phyloP scores from a whole-genome alignment of 2,888 invertebrate species.

The Andrena flavipes region DNA sequence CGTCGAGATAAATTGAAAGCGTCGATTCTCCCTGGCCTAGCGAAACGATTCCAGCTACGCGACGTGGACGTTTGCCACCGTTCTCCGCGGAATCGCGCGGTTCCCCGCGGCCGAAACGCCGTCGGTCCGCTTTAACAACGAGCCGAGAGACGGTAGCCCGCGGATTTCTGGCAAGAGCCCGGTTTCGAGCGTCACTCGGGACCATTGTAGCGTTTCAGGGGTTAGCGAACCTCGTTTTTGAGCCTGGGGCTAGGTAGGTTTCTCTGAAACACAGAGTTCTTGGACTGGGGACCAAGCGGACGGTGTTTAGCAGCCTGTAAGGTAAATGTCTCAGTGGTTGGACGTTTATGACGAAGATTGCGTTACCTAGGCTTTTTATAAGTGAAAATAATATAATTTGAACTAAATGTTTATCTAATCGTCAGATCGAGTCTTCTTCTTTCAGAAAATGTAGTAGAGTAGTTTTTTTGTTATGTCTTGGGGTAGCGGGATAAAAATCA shows the following conservation, averaged over 20 bases:
- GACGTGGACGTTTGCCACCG: background rate
- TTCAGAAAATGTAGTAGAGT: no score
- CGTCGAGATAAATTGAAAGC: constrained; percentile 10
- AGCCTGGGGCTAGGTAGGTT: background rate
- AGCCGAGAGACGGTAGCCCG: background rate
- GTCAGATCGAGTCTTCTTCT: no score
- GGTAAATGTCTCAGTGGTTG: no score
- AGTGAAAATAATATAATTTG: no score
- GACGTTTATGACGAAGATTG: no score
- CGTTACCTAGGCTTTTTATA: no score
- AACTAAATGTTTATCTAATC: no score
- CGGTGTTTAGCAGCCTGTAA: background rate
- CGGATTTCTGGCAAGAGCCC: constrained; percentile 18
- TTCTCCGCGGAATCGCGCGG: background rate
- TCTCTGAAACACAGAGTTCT: background rate
- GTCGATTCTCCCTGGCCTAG: background rate
- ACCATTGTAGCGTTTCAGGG: constrained; percentile 15
- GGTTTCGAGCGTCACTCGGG: background rate
- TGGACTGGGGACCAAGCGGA: background rate
- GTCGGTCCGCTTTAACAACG: constrained; percentile 3
- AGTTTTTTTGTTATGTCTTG: no score
- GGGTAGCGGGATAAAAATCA: no score
- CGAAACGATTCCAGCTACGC: background rate
- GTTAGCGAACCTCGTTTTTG: constrained; percentile 8
- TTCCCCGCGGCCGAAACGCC: background rate